These are phyloP conservation scores for Etheostoma cragini DNA, from an alignment of 2,113 vertebrate species.

Conservation along the genomic window DNA sequence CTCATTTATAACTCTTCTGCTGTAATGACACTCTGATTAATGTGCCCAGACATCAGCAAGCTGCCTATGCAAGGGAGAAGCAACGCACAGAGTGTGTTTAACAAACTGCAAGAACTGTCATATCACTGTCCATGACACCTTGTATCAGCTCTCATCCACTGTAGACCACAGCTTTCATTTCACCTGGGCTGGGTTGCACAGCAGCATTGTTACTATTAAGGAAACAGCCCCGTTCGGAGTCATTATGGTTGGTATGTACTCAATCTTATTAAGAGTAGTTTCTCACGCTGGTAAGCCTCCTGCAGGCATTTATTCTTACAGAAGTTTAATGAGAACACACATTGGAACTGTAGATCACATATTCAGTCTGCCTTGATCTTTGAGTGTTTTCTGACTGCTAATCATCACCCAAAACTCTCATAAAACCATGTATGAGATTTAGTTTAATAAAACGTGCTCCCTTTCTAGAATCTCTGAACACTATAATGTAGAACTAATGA, in stretches of 20 bases:
- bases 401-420: constrained; percentile 45
- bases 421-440: constrained; percentile 41
- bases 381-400: constrained; percentile 39
- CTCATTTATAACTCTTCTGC: constrained; percentile 62
- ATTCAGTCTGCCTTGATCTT: constrained; percentile 56
- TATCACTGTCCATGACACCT: constrained; percentile 38
- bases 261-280: constrained; percentile 5
- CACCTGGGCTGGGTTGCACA: constrained; percentile 4
- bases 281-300: constrained; percentile 4
- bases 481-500: constrained; percentile 56
- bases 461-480: constrained; percentile 28
- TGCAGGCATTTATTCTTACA: constrained; percentile 35
- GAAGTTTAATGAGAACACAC: constrained; percentile 54
- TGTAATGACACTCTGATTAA: constrained; percentile 65
- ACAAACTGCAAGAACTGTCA: constrained; percentile 54
- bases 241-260: constrained; percentile 33
- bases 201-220: constrained; percentile 23
- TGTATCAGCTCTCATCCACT: constrained; percentile 31
- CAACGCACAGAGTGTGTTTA: constrained; percentile 45
- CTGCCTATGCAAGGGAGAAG: constrained; percentile 43
- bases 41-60: constrained; percentile 45
- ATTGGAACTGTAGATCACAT: constrained; percentile 39
- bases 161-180: constrained; percentile 5
- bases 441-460: constrained; percentile 31
- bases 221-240: constrained; percentile 29